Evolutionary conservation across 53 echinoderm and acorn worm species (phyloP), one percentile per base, ranked within the genome.

Genomic region (Luidia sarsii): DNA sequence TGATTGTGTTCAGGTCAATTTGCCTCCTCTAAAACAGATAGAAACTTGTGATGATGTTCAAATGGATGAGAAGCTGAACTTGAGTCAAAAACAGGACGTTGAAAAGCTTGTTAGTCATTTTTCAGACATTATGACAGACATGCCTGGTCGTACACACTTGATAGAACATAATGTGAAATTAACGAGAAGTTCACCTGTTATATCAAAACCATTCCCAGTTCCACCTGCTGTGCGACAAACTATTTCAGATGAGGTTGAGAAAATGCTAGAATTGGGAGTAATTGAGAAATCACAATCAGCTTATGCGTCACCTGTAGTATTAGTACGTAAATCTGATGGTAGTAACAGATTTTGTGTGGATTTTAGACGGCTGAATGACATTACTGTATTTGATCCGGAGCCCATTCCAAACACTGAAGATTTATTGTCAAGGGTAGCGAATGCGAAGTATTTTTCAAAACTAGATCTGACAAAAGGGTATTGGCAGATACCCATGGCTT

Each of bases 391-490:
- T 48, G 82, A 88, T 31, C 88, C 72, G 21, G 82, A 88, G 37
- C 82, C 88, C 22, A 67, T 88, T 2, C 88, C 88, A 60, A 73
- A 63, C 50, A 38, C 67, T 13, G 85, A 90, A 14, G 67, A 80
- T 25, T 31, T 90, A 11, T 45, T 90, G 56, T 46, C 90, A 15
- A 35, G n/a, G 10, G 15, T 90, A 0, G 31, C 68, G 3, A 45
- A 65, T n/a, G 85, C 56, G 22, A 71, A 52, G 46, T 70, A 29
- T n/a, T 90, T 90, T 45, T 62, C 81, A 0, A 90, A 85, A 48
- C 19, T 90, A 8, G 90, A 90, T 52, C 51, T 90, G 1, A 46
- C 85, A 3, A 90, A 90, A 54, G 85, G 85, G 9, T 90, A 90
- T 57, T 90, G 85, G 85, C 90, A 90, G 36, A 85, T 90, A 10